Evolutionary conservation across 2,113 vertebrate genomes (phyloP), one percentile per base, ranked within the genome.

Genomic region (Calyptomena viridis): DNA sequence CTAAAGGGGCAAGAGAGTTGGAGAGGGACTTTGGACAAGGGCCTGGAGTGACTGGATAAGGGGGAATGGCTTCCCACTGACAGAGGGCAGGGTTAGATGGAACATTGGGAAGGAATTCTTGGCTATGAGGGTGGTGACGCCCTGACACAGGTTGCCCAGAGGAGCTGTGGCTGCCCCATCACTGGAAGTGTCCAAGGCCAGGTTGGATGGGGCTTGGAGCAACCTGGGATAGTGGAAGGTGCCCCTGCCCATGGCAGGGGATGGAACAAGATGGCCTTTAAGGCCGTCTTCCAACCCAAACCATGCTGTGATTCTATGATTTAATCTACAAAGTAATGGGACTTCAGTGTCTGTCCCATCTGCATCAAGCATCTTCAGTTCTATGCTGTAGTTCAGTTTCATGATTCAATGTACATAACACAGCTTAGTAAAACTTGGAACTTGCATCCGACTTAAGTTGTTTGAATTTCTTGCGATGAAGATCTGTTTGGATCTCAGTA

Each of bases 381-480:
- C n/a, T n/a, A 13, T 24, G 8, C 25, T 50, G 17, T 30, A 44
- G 35, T 31, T 9, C 47, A 37, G 27, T 27, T 71, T 67, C 22
- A 17, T 6, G n/a, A 10, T 74, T 55, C 60, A 42, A 0, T 5
- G 20, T n/a, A 52, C 27, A 11, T 2, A 85, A 55, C 1, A 46
- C 5, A 59, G 39, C 49, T 82, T 28, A 47, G 40, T n/a, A 52
- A 60, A 85, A 33, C 10, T 39, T 0, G 1, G 17, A 37, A 52
- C 13, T 50, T 52, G 2, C 4, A 30, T 9, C 5, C 46, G 9
- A 14, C 53, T 58, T 40, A 14, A 4, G 9, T 30, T 5, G 24
- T 39, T 39, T 28, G 14, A 37, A 31, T 3, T n/a, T 46, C 5
- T n/a, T 44, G 24, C 0, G 0, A 55, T 6, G 12, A 64, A 47